Evolutionary conservation across 2,888 invertebrate species (phyloP).

Genomic region (Drosophila putrida): DNA sequence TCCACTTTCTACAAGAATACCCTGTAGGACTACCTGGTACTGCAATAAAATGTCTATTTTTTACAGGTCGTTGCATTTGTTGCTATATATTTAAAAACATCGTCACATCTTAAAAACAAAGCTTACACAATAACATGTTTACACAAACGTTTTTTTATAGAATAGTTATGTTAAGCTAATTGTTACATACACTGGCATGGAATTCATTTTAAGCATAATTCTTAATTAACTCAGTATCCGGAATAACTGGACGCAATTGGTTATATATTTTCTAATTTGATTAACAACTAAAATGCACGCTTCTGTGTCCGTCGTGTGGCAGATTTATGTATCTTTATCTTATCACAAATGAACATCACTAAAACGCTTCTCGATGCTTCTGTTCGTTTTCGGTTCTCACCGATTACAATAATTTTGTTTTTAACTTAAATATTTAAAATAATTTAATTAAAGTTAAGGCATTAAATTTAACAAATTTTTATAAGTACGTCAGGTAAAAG

Average conservation of each 20-base stretch:
- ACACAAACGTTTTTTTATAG: constrained; percentile 15
- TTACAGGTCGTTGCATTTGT: constrained; percentile 26
- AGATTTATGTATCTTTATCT: constrained; percentile 45
- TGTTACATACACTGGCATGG: constrained; percentile 66
- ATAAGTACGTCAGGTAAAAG: constrained; percentile 50
- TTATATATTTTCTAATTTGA: constrained; percentile 28
- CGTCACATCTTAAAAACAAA: constrained; percentile 47
- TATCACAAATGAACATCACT: constrained; percentile 76
- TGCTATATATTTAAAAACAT: constrained; percentile 51
- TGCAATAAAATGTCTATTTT: too few species aligned
- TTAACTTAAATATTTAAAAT: constrained; percentile 63
- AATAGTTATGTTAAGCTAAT: constrained; percentile 41
- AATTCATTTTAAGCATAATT: constrained; percentile 52
- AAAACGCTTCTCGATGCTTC: constrained; percentile 34
- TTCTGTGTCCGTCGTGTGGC: constrained; percentile 54
- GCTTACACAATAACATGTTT: constrained; percentile 24
- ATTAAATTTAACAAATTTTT: constrained; percentile 50
- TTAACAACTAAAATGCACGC: constrained; percentile 47
- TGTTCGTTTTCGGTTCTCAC: constrained; percentile 4
- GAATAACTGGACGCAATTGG: constrained; percentile 15
- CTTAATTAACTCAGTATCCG: constrained; percentile 17
- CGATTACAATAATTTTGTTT: constrained; percentile 47
- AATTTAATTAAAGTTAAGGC: constrained; percentile 67
- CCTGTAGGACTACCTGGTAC: too few species aligned
- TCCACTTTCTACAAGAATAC: too few species aligned